phyloP scores from a whole-genome alignment of 2,113 vertebrate genomes.

The Heterocephalus glaber region DNA sequence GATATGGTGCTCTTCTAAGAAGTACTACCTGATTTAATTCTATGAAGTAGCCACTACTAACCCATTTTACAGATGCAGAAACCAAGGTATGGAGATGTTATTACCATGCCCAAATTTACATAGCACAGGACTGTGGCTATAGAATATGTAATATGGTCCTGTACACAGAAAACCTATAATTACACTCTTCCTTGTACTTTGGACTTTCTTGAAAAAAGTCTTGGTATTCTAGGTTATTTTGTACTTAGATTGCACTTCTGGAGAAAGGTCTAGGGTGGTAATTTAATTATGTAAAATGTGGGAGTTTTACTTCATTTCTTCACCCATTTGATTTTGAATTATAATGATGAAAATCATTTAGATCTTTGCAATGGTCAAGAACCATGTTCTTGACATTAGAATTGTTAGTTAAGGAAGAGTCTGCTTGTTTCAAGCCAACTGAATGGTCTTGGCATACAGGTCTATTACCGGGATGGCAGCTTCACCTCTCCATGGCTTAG shows the following conservation, averaged over 20 bases:
- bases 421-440: conserved; percentile 61
- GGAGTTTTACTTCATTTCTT: background rate
- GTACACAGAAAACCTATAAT: background rate
- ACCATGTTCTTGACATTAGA: background rate
- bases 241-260: background rate
- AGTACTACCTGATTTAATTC: background rate
- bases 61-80: background rate
- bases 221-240: background rate
- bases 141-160: background rate
- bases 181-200: background rate
- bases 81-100: background rate
- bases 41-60: background rate
- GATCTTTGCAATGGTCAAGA: background rate
- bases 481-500: conserved; percentile 6
- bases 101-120: background rate
- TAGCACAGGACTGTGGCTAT: background rate
- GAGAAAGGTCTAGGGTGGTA: background rate
- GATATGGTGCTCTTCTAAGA: background rate
- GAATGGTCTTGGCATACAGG: background rate
- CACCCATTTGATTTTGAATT: conserved; percentile 49
- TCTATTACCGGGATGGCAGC: conserved; percentile 4
- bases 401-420: background rate
- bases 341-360: conserved; percentile 50
- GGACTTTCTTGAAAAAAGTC: background rate
- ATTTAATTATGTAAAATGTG: background rate